phyloP scores from a whole-genome alignment of 2,888 invertebrate genomes.

The Chelonus formosanus region DNA sequence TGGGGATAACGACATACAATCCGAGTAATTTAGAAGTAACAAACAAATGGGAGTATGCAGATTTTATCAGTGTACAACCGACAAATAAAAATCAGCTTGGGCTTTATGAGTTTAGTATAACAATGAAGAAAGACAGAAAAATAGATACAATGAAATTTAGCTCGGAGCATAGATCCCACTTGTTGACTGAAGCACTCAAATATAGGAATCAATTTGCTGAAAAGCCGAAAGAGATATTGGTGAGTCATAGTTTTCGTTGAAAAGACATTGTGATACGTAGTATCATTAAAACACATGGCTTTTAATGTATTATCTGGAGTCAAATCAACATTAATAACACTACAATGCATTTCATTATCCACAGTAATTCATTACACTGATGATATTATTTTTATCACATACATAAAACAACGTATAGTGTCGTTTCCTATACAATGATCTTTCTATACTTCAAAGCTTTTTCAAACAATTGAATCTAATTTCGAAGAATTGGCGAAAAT shows the following conservation, averaged over 20 bases:
- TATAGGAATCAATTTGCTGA: constrained; percentile 83
- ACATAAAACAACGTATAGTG: too few relatives aligned
- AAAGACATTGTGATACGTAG: too few relatives aligned
- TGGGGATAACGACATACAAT: constrained; percentile 97
- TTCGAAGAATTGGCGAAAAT: too few relatives aligned
- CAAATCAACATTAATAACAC: too few relatives aligned
- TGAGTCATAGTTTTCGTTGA: constrained; percentile 64
- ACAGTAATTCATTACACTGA: too few relatives aligned
- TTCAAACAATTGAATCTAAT: too few relatives aligned
- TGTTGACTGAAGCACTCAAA: constrained; percentile 90
- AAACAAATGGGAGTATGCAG: constrained; percentile 90
- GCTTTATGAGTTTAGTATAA: constrained; percentile 79
- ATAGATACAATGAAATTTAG: constrained; percentile 95
- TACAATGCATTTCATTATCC: too few relatives aligned
- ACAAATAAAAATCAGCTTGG: constrained; percentile 64
- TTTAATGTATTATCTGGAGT: neutral
- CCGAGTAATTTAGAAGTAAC: constrained; percentile 89
- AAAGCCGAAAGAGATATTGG: constrained; percentile 80
- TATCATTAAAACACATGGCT: constrained; percentile 36
- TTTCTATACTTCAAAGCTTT: too few relatives aligned
- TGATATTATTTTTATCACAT: too few relatives aligned
- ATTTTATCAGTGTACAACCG: constrained; percentile 78
- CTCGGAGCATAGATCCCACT: constrained; percentile 90
- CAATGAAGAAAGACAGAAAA: constrained; percentile 90
- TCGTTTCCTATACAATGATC: too few relatives aligned